A percentile compares a stretch with the other conserved stretches of the same genome.
These are phyloP conservation scores for Bruchidius siliquastri DNA, from an alignment of 2,888 invertebrate species.

Conservation along the genomic window DNA sequence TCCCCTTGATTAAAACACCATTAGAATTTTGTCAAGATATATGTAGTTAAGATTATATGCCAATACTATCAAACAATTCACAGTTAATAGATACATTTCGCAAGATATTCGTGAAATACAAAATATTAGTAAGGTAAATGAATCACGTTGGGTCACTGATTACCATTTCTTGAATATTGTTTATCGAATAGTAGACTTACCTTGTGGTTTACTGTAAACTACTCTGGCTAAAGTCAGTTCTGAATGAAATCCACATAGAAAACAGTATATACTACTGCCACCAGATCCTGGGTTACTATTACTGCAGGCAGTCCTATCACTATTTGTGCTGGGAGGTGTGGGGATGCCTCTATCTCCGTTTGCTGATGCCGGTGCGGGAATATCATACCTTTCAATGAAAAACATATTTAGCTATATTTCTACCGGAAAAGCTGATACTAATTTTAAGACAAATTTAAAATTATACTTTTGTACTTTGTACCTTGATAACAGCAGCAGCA, in stretches of 20 bases:
- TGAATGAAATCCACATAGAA: conserved; percentile 82
- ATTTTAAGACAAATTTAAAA: no score
- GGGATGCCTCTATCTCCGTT: conserved; percentile 70
- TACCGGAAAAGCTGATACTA: not conserved
- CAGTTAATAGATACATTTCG: no score
- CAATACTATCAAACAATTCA: no score
- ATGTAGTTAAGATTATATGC: no score
- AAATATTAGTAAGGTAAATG: no score
- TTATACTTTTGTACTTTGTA: no score
- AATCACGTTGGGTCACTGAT: no score
- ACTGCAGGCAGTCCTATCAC: conserved; percentile 60
- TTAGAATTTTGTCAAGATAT: no score
- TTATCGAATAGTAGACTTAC: conserved; percentile 32
- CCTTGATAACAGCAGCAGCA: no score
- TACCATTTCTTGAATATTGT: no score
- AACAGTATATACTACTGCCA: conserved; percentile 81
- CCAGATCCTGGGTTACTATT: conserved; percentile 59
- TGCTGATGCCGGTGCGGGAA: conserved; percentile 56
- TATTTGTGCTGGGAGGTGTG: conserved; percentile 73
- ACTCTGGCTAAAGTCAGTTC: conserved; percentile 81
- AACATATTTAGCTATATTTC: conserved; percentile 9
- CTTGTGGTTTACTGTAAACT: conserved; percentile 60
- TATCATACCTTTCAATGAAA: conserved; percentile 62
- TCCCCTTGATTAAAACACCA: no score
- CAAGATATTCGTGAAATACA: no score